A percentile compares a stretch with the other conserved stretches of the same genome.
Evolutionary conservation across 2,797 vertebrate genomes (phyloP).

Genomic region (Eidolon dupreanum): DNA sequence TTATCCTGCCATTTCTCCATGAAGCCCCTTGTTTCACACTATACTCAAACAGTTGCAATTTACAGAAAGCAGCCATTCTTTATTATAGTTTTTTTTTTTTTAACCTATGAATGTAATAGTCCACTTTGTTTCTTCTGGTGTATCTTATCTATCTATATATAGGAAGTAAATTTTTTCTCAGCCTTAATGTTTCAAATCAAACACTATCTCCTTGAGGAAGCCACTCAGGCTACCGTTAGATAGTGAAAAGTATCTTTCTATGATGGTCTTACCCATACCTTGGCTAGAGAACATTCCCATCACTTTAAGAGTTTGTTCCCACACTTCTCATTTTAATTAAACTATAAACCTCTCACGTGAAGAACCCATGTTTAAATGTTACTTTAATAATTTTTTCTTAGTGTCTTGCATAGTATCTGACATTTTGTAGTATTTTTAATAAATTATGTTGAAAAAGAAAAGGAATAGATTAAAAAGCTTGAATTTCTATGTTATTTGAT

Average conservation of each 20-base stretch:
- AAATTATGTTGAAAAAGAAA: not conserved
- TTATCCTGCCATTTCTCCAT: not conserved
- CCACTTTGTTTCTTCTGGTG: not conserved
- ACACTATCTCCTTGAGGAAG: not conserved
- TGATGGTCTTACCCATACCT: not conserved
- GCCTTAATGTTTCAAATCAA: not conserved
- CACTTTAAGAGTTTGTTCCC: not conserved
- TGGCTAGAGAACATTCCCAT: not conserved
- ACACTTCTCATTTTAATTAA: not conserved
- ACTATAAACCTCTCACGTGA: not conserved
- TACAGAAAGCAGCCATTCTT: not conserved
- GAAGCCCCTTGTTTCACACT: not conserved
- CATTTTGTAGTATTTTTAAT: not conserved
- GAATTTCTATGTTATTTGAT: not conserved
- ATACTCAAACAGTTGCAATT: not conserved
- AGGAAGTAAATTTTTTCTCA: not conserved
- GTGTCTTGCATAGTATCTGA: not conserved
- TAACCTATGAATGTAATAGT: not conserved
- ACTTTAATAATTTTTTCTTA: not conserved
- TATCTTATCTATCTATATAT: not conserved
- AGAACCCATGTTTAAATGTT: not conserved
- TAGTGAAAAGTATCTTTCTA: not conserved
- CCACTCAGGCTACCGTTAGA: too few relatives aligned
- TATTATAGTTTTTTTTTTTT: not conserved
- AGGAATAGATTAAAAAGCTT: not conserved